Evolutionary conservation across 1,140 invertebrate genomes (phyloP), one percentile per base, ranked within the genome.

Genomic region (Centruroides sculpturatus): DNA sequence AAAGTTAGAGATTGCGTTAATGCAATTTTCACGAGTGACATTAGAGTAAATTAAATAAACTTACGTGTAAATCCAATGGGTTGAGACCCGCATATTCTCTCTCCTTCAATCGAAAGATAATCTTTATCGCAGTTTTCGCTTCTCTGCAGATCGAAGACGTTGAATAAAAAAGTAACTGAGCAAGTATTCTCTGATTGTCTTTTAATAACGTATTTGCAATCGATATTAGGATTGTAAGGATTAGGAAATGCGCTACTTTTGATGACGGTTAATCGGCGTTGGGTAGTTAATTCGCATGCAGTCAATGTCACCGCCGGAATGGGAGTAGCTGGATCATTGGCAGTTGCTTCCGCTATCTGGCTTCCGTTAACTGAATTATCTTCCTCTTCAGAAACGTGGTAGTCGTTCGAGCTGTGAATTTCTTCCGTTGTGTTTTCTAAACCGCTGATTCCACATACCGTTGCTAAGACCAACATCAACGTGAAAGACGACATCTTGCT

Each of bases 161-260:
- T 65, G 55, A 65, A 66, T 52, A 65, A 61, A 35, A 66, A 62
- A n/a, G 64, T 65, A 9, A 66, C 64, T 3, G 66, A 64, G 48
- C 66, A 66, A 10, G 61, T 60, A n/a, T 59, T 56, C 49, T 53
- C 13, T 11, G 54, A 54, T 36, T 61, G 36, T 4, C 66, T 35
- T 4, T 64, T 60, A 10, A 66, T 59, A 12, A 60, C 60, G 57
- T 66, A 66, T 47, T 56, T 55, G 55, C 66, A 66, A 34, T 66
- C 64, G 5, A 62, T 61, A 47, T 61, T 61, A 13, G 66, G 46
- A 13, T 53, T 51, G 50, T 66, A 66, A 12, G 61, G 46, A 23
- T 52, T 52, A 35, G 66, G 66, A 47, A 66, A 66, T 11, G 64
- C 64, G 9, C 48, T 60, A 46, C 55, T 58, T 41, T 65, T 65